Evolutionary conservation across 2,113 vertebrate species (phyloP).

Genomic region (Mesembrinibis cayennensis): DNA sequence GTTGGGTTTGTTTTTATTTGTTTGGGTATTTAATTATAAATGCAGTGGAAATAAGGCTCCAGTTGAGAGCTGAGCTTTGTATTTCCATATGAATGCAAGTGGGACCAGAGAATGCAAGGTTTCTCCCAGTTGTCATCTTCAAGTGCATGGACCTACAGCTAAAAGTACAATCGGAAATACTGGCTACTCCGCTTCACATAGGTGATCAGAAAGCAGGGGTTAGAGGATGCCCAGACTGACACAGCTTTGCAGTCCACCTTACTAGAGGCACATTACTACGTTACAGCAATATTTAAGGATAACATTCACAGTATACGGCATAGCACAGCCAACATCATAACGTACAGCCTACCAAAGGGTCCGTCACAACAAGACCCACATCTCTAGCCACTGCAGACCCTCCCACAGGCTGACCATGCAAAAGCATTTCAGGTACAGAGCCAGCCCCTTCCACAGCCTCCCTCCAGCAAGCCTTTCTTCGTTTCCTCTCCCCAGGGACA

Average conservation of each 20-base stretch:
- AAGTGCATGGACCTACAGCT: not conserved
- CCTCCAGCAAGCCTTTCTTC: not conserved
- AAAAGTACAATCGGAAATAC: not conserved
- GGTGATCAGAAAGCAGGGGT: not conserved
- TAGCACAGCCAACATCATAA: not conserved
- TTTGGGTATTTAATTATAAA: not conserved
- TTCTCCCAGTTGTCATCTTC: not conserved
- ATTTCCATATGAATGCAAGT: not conserved
- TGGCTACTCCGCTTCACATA: fast-evolving
- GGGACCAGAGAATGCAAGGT: not conserved
- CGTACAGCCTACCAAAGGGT: fast-evolving
- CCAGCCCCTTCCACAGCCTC: not conserved
- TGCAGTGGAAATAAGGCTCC: not conserved
- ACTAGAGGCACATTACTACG: too few species aligned
- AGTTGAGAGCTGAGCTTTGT: not conserved
- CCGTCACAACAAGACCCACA: fast-evolving
- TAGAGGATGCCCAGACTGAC: not conserved
- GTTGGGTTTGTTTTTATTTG: not conserved
- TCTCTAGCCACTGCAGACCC: not conserved
- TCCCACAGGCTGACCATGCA: not conserved
- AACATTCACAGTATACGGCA: fast-evolving
- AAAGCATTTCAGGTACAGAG: not conserved
- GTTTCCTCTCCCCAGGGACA: not conserved
- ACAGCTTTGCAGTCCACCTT: too few species aligned
- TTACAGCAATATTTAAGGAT: not conserved